Conservation (phyloP, 2,113 vertebrate genomes). For the Falco punctatus region DNA sequence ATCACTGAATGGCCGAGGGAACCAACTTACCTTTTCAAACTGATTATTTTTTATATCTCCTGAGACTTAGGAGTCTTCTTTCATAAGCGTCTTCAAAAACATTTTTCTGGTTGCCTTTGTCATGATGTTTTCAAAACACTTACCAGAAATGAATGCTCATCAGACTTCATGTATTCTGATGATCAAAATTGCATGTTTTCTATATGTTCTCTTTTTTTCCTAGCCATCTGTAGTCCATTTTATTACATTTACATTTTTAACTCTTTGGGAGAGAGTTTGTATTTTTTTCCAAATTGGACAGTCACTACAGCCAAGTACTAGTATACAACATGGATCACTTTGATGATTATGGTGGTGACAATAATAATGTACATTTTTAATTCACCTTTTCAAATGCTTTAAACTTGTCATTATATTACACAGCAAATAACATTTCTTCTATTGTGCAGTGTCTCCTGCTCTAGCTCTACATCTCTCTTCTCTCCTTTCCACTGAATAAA, state of each 20-base stretch:
- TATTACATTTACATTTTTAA: background rate
- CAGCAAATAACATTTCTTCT: background rate
- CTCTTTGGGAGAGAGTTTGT: background rate
- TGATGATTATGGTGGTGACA: background rate
- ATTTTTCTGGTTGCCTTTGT: background rate
- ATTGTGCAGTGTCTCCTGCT: background rate
- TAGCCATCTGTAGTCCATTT: background rate
- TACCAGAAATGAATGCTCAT: background rate
- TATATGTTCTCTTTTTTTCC: background rate
- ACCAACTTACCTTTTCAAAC: background rate
- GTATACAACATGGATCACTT: background rate
- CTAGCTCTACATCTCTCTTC: background rate
- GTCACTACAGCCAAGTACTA: background rate
- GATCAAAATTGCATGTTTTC: background rate
- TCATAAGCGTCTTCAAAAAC: background rate
- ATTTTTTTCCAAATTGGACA: background rate
- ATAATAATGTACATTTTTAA: background rate
- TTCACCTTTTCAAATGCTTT: background rate
- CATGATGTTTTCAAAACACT: background rate
- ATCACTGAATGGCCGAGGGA: background rate
- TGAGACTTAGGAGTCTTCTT: background rate
- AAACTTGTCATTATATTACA: background rate
- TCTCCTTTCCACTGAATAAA: background rate
- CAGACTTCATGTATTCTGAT: background rate
- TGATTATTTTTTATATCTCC: background rate